A percentile compares a stretch with the other conserved stretches of the same genome.
phyloP scores from a whole-genome alignment of 1,140 invertebrate genomes.

The Oscheius sp. region DNA sequence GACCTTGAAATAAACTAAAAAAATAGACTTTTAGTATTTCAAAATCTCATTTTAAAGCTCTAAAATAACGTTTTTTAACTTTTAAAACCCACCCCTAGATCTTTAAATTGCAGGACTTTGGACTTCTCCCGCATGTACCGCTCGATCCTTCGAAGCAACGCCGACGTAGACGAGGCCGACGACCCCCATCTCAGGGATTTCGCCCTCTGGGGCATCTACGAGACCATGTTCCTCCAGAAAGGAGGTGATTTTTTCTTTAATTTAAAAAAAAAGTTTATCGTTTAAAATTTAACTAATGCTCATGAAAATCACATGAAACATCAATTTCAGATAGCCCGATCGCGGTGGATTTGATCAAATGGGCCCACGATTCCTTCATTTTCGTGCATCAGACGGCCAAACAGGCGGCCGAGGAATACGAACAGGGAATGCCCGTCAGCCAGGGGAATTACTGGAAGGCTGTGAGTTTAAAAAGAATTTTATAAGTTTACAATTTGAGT shows the following conservation, averaged over 20 bases:
- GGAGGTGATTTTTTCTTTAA: slow-evolving; percentile 14
- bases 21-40: neutral
- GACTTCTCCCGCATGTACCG: slow-evolving; percentile 11
- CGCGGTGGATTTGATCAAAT: slow-evolving; percentile 6
- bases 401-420: neutral
- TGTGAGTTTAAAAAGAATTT: no score
- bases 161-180: neutral
- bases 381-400: neutral
- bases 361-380: slow-evolving; percentile 16
- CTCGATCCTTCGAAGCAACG: neutral
- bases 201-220: slow-evolving; percentile 12
- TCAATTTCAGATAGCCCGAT: slow-evolving; percentile 8
- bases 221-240: slow-evolving; percentile 3
- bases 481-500: no score
- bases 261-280: neutral
- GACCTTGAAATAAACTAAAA: no score
- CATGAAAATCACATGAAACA: neutral
- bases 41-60: no score
- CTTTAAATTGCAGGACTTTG: slow-evolving; percentile 4
- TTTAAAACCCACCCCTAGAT: neutral
- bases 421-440: neutral
- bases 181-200: slow-evolving; percentile 1
- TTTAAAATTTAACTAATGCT: neutral
- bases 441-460: slow-evolving; percentile 6
- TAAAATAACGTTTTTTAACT: neutral